phyloP scores from a whole-genome alignment of 1,140 invertebrate species.

The Harpegnathos saltator region DNA sequence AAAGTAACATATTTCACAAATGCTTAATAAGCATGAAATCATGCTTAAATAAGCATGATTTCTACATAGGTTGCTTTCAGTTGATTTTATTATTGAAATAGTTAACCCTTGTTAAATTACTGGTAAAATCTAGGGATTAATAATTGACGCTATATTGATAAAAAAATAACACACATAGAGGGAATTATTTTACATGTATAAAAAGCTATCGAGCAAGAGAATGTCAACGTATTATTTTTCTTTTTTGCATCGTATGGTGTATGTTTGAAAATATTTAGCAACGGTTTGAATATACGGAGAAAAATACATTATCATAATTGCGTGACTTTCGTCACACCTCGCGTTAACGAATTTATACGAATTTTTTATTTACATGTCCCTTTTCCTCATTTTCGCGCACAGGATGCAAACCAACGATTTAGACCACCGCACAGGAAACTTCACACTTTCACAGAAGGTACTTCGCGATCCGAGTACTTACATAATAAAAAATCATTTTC shows the following conservation, averaged over 20 bases:
- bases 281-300: not conserved
- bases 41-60: no score
- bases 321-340: not conserved
- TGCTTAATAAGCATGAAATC: no score
- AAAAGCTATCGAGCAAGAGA: no score
- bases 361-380: not conserved
- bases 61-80: not conserved
- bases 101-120: no score
- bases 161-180: no score
- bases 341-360: not conserved
- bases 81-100: no score
- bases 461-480: conserved; percentile 71
- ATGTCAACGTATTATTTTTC: no score
- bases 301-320: conserved; percentile 3
- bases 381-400: not conserved
- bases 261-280: not conserved
- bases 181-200: no score
- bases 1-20: no score
- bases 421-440: conserved; percentile 2
- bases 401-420: not conserved
- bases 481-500: conserved; percentile 80
- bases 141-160: no score
- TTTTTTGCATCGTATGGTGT: no score
- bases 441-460: conserved; percentile 30
- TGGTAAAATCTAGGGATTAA: no score